These are phyloP conservation scores for Drosophila albomicans DNA, from an alignment of 1,140 invertebrate genomes.

Conservation along the genomic window DNA sequence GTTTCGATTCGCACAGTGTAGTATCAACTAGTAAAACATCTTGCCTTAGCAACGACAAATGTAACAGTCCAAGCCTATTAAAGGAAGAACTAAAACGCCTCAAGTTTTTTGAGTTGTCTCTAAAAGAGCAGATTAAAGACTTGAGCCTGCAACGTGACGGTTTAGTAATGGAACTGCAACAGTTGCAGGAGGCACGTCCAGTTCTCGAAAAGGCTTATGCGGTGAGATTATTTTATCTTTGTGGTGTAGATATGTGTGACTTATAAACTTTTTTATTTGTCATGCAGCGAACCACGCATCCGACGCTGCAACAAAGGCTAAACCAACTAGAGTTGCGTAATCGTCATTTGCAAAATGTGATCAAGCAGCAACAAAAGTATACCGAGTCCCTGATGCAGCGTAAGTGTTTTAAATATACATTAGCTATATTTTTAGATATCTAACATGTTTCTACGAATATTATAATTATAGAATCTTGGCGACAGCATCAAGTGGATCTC, in stretches of 20 bases:
- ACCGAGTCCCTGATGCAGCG: constrained; percentile 88
- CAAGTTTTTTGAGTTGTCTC: constrained; percentile 84
- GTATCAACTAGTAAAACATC: constrained; percentile 74
- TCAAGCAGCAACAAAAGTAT: constrained; percentile 88
- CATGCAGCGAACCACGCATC: constrained; percentile 78
- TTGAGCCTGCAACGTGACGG: constrained; percentile 85
- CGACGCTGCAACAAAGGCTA: constrained; percentile 79
- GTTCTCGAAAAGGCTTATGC: constrained; percentile 84
- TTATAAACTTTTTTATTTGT: background rate
- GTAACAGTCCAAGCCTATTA: constrained; percentile 67
- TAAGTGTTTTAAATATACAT: constrained; percentile 83
- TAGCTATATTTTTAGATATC: constrained; percentile 18
- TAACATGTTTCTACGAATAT: background rate
- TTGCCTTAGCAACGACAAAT: constrained; percentile 66
- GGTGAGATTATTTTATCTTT: constrained; percentile 50
- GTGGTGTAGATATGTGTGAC: no score
- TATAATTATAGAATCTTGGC: constrained; percentile 86
- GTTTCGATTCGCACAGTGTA: constrained; percentile 74
- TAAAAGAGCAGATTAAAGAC: constrained; percentile 85
- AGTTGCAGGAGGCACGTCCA: constrained; percentile 85
- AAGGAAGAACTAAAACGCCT: constrained; percentile 85
- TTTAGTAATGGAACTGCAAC: constrained; percentile 85
- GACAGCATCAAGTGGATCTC: constrained; percentile 88
- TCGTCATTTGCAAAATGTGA: constrained; percentile 87
- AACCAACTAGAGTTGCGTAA: constrained; percentile 87